Evolutionary conservation across 1,140 invertebrate species (phyloP), one percentile per base, ranked within the genome.

Genomic region (Drosophila neocordata): DNA sequence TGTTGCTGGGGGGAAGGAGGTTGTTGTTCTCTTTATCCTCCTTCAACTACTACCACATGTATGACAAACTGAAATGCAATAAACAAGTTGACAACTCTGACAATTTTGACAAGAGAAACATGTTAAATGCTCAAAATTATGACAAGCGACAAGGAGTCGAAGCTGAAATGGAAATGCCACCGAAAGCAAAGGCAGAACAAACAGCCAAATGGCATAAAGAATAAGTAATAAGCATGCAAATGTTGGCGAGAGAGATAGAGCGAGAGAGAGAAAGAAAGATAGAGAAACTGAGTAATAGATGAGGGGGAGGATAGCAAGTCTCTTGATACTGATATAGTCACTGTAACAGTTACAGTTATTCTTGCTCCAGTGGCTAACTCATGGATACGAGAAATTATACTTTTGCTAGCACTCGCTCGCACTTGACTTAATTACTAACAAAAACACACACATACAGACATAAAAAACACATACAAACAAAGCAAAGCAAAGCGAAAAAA

Each of bases 11-110:
- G 27, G 4, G 27, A 1, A 24, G 22, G 22, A 2, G 22, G 22
- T 24, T 2, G 22, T 24, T 31, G 27, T 6, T 31, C 27, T 31
- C 27, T 31, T 31, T 31, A 31, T 31, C 27, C 27, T 31, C 27
- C 27, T 31, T 31, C 27, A 31, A 31, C 27, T 53, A 53, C 13
- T 15, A 15, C n/a, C 13, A 31, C 12, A 60, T 52, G 60, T 71
- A 72, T 77, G 75, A 77, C 73, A 77, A 77, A 77, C 72, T 73
- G 61, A 81, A 81, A 81, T 81, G 78, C 78, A 81, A 81, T 77
- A 81, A 81, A 81, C 78, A 81, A 81, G 72, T 81, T 81, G 78
- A 77, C 78, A 81, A 77, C 72, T 80, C 78, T 81, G 78, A 81
- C 68, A 81, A 73, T 81, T 81, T 81, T 79, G 78, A 81, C 69